These are phyloP conservation scores for Phyllostomus discolor DNA, from an alignment of 2,113 vertebrate species.

Conservation along the genomic window DNA sequence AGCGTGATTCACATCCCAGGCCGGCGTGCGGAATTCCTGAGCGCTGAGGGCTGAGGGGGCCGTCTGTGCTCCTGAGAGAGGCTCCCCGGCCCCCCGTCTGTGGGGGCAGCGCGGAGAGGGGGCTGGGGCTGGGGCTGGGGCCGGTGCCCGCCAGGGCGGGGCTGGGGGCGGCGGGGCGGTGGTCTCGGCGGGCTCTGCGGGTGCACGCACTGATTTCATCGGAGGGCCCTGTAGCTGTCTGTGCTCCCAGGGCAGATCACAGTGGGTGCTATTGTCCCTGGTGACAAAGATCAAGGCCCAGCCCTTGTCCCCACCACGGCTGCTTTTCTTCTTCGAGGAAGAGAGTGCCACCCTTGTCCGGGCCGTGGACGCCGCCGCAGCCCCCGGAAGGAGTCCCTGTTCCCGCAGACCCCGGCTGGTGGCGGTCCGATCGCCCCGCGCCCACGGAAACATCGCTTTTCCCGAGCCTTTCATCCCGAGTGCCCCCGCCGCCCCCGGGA, in stretches of 20 bases:
- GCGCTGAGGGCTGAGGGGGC: background rate
- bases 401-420: accelerated
- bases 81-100: background rate
- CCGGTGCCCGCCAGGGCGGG: background rate
- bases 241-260: background rate
- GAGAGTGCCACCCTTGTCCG: background rate
- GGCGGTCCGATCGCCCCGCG: background rate
- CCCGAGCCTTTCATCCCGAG: background rate
- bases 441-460: background rate
- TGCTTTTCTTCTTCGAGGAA: background rate
- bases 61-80: background rate
- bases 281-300: background rate
- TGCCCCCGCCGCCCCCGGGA: background rate
- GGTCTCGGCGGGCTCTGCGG: background rate
- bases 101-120: background rate
- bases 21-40: conserved; percentile 35
- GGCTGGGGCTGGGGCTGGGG: accelerated
- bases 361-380: background rate
- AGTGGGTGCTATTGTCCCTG: accelerated
- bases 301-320: background rate
- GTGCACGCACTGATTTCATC: accelerated
- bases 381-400: background rate
- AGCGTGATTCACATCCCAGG: conserved; percentile 59
- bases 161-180: background rate
- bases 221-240: background rate